Base-by-base conservation (phyloP, 2,113 vertebrate species). In the Neoarius graeffei region DNA sequence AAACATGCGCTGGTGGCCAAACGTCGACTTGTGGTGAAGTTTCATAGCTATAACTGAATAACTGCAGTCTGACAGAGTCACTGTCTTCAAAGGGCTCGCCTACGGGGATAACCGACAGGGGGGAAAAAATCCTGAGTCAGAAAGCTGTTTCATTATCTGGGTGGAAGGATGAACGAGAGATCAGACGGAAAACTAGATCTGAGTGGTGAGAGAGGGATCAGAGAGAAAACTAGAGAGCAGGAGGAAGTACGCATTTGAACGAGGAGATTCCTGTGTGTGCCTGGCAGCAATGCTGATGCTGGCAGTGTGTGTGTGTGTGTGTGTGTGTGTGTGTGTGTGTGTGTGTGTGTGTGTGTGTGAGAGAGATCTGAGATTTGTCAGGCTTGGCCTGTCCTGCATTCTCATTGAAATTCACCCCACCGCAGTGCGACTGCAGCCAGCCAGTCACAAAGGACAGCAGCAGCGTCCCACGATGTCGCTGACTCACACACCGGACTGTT, bases 381-480 rank as follows among this genome's bases (percentile, higher is more conserved):
- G 85, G 81, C 50, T 59, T 69, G 7, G 81, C 20, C 66, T 42
- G 66, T 87, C 91, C 88, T 93, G 92, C 90, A 91, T 86, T 90
- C 90, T 93, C 91, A 92, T 90, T 92, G 90, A 90, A 92, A 91
- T 92, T 90, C 89, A 66, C 83, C 67, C 84, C 86, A 86, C 91
- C 88, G 92, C 92, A 91, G 91, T 91, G 91, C 86, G 92, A 91
- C 90, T 85, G 83, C 74, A 67, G 87, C 77, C 84, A 81, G 86
- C 88, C 89, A 87, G 69, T 91, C 86, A 86, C 85, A 92, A 88
- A 91, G 88, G 88, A 90, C 90, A 84, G 81, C 71, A 64, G 62
- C 76, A 77, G 56, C 25, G 85, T 23, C 73, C 69, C 84, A 86
- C 86, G 81, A 82, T 84, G 83, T 76, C 82, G 90, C 88, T 89